These are phyloP conservation scores for Scleropages formosus DNA, from an alignment of 2,797 vertebrate species.

Conservation along the genomic window DNA sequence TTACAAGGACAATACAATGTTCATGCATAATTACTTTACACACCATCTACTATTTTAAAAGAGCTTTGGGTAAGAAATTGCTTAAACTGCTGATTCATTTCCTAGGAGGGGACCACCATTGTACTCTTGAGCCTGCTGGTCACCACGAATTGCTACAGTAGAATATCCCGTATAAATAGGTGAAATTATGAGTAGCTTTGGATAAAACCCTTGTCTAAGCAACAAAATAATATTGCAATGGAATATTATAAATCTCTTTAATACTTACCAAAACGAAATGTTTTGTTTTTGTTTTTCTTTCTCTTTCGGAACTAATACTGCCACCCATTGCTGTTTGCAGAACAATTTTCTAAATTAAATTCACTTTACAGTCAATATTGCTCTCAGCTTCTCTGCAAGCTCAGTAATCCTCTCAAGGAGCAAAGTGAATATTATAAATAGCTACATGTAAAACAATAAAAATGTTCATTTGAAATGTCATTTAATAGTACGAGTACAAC, in stretches of 20 bases:
- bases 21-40: conserved; percentile 18
- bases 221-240: conserved; percentile 6
- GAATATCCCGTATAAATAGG: too few relatives aligned
- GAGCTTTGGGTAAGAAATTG: too few relatives aligned
- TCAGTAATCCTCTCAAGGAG: background rate
- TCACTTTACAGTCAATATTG: conserved; percentile 12
- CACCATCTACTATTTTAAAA: background rate
- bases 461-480: background rate
- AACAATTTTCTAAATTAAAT: conserved; percentile 25
- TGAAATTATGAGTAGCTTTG: too few relatives aligned
- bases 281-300: conserved; percentile 16
- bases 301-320: background rate
- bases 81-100: too few relatives aligned
- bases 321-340: background rate
- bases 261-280: background rate
- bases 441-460: background rate
- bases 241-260: conserved; percentile 15
- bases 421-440: background rate
- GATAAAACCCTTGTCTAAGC: background rate
- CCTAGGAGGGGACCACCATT: too few relatives aligned
- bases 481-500: background rate
- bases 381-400: background rate
- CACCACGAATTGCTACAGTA: too few relatives aligned
- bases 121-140: too few relatives aligned
- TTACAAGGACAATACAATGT: background rate